These are phyloP conservation scores for Mactra quadrangularis DNA, from an alignment of 1,140 invertebrate species.

Conservation along the genomic window DNA sequence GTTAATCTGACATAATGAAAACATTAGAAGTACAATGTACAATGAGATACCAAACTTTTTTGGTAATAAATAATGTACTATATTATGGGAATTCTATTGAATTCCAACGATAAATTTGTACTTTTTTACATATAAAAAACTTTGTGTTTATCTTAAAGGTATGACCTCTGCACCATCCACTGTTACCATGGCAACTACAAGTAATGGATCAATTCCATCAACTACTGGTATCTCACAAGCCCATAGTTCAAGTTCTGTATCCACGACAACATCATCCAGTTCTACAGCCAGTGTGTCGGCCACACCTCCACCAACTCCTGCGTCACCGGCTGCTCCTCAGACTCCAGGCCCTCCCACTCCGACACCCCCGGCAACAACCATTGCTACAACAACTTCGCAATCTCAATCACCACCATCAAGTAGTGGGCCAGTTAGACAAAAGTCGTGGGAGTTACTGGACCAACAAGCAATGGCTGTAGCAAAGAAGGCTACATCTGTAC, in stretches of 20 bases:
- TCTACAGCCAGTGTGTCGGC: conserved; percentile 58
- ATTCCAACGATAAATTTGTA: too few relatives aligned
- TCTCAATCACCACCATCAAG: conserved; percentile 73
- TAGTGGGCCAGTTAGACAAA: conserved; percentile 87
- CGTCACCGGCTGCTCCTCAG: conserved; percentile 37
- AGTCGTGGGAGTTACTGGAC: conserved; percentile 95
- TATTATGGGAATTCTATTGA: too few relatives aligned
- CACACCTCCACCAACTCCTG: conserved; percentile 49
- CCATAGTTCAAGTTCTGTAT: conserved; percentile 62
- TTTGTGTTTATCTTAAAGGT: conserved; percentile 14
- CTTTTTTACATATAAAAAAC: too few relatives aligned
- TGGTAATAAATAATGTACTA: too few relatives aligned
- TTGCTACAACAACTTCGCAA: conserved; percentile 55
- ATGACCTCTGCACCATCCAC: background rate
- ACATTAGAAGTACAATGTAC: too few relatives aligned
- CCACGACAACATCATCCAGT: conserved; percentile 57
- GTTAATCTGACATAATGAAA: too few relatives aligned
- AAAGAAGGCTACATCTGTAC: conserved; percentile 39
- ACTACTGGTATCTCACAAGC: conserved; percentile 51
- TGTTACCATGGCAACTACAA: conserved; percentile 58
- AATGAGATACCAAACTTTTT: too few relatives aligned
- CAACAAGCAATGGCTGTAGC: conserved; percentile 88
- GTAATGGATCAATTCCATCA: conserved; percentile 50
- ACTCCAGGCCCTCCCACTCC: conserved; percentile 57
- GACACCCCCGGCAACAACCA: conserved; percentile 54